Evolutionary conservation across 2,797 vertebrate genomes (phyloP).

Genomic region (Danio choprae): DNA sequence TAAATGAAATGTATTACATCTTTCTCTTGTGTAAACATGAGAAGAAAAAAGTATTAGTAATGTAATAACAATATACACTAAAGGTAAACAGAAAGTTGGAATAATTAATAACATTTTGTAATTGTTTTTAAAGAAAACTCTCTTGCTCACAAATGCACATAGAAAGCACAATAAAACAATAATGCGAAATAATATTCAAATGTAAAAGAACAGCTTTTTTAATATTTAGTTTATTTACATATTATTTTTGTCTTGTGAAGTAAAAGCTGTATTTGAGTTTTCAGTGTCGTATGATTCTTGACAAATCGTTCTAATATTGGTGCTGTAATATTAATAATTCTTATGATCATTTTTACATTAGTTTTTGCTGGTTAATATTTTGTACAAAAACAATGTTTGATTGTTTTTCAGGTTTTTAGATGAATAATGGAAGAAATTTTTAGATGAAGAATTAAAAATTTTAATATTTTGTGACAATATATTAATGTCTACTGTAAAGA

Average conservation of each 20-base stretch:
- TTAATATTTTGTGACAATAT: too few species aligned
- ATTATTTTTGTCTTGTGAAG: neutral
- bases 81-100: neutral
- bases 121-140: neutral
- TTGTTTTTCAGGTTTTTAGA: neutral
- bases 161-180: neutral
- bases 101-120: neutral
- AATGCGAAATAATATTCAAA: neutral
- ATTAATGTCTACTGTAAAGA: too few species aligned
- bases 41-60: neutral
- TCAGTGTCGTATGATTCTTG: neutral
- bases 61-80: neutral
- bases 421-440: too few species aligned
- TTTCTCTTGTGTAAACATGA: neutral
- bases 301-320: slow-evolving; percentile 6
- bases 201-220: neutral
- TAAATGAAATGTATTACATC: neutral
- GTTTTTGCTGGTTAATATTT: neutral
- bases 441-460: too few species aligned
- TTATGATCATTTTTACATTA: neutral
- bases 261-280: neutral
- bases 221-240: neutral
- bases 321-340: neutral
- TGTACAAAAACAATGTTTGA: neutral
- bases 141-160: neutral